Conservation (phyloP, 2,113 vertebrate species). For the Microtus montanus region DNA sequence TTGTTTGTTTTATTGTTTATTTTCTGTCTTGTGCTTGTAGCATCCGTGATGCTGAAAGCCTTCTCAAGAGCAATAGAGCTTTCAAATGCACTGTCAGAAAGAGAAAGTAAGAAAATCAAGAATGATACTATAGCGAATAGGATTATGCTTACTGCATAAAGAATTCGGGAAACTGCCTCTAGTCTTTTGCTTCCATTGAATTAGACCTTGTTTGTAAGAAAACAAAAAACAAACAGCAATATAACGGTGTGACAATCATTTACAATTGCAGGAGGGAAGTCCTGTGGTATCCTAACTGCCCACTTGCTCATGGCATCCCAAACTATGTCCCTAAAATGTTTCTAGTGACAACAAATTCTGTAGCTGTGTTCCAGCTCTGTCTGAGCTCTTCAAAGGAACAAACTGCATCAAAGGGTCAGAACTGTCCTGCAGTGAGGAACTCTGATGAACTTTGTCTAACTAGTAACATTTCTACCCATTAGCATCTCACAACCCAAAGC, state of each 20-base stretch:
- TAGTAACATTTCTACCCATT: neutral
- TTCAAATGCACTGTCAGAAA: constrained; percentile 13
- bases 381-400: constrained; percentile 1
- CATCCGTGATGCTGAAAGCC: neutral
- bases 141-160: constrained; percentile 25
- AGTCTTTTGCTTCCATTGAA: neutral
- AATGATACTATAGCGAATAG: neutral
- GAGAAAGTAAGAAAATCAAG: constrained; percentile 9
- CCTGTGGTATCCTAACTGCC: neutral
- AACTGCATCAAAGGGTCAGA: neutral
- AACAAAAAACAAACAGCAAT: neutral
- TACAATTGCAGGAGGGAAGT: constrained; percentile 7
- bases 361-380: neutral
- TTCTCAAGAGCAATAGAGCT: neutral
- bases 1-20: constrained; percentile 9
- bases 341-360: neutral
- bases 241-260: neutral
- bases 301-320: neutral
- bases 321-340: neutral
- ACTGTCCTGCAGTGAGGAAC: neutral
- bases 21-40: constrained; percentile 16
- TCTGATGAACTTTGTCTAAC: constrained; percentile 18
- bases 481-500: neutral
- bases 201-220: neutral
- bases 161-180: neutral